Percentiles rank a stretch among this genome's conserved stretches.
Evolutionary conservation across 2,797 vertebrate species (phyloP).

Genomic region (Amblyraja radiata): DNA sequence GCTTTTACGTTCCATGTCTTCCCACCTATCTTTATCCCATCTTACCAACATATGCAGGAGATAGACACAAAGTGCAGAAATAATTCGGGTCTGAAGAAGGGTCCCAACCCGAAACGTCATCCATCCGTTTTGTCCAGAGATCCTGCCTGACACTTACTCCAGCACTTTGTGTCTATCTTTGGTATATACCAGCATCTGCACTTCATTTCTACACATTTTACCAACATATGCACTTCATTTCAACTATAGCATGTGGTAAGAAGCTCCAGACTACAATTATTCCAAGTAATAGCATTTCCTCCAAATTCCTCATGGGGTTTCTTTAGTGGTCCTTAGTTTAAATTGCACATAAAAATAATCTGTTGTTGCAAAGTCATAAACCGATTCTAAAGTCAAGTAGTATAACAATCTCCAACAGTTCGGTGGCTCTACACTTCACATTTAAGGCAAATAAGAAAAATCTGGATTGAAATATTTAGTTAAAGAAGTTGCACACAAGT

Average conservation of each 20-base stretch:
- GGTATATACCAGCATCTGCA: too few species aligned
- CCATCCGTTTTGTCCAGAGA: too few species aligned
- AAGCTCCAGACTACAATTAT: not conserved
- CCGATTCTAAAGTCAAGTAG: conserved; percentile 8
- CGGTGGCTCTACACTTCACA: not conserved
- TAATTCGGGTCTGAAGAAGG: too few species aligned
- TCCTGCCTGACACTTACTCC: too few species aligned
- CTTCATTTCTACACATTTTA: too few species aligned
- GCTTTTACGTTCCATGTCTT: not conserved
- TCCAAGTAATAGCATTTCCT: not conserved
- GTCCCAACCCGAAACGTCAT: too few species aligned
- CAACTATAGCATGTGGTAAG: not conserved
- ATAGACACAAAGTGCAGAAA: too few species aligned
- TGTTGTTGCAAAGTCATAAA: not conserved
- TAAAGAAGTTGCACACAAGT: not conserved
- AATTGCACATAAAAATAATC: not conserved
- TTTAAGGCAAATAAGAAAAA: not conserved
- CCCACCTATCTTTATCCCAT: not conserved
- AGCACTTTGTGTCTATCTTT: too few species aligned
- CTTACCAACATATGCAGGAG: not conserved
- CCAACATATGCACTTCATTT: not conserved
- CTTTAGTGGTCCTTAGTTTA: not conserved
- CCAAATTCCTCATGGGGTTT: not conserved
- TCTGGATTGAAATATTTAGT: too few species aligned
- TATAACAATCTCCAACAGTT: not conserved